Conservation (phyloP, 2,797 vertebrate genomes). For the Karalla daura region DNA sequence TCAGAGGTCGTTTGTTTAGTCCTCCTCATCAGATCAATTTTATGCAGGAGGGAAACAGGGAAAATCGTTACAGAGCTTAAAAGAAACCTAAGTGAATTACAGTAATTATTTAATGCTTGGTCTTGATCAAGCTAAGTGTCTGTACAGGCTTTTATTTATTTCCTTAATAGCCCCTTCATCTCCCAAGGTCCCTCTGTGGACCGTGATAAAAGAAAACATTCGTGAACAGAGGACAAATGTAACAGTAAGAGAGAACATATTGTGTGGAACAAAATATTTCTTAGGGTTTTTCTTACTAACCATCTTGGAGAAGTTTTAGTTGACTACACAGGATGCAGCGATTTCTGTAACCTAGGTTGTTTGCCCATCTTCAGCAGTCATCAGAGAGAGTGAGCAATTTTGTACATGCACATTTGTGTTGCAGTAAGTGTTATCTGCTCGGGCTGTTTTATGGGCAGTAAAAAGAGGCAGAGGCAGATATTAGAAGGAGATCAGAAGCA, state of each 20-base stretch:
- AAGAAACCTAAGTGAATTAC: slow-evolving; percentile 81
- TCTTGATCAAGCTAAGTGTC: slow-evolving; percentile 81
- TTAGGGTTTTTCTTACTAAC: slow-evolving; percentile 7
- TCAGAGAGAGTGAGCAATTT: slow-evolving; percentile 44
- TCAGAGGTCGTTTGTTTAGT: slow-evolving; percentile 79
- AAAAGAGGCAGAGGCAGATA: background rate
- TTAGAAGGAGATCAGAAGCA: background rate
- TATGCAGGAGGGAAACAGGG: slow-evolving; percentile 69
- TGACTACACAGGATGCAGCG: background rate
- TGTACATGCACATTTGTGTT: slow-evolving; percentile 1
- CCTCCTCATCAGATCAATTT: slow-evolving; percentile 75
- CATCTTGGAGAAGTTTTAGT: slow-evolving; percentile 9
- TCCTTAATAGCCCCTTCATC: slow-evolving; percentile 75
- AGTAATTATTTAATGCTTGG: slow-evolving; percentile 82
- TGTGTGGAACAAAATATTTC: slow-evolving; percentile 17
- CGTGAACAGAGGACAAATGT: slow-evolving; percentile 43
- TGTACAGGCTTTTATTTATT: slow-evolving; percentile 75
- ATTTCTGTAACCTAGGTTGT: slow-evolving; percentile 5
- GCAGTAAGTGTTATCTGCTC: background rate
- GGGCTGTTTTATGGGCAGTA: slow-evolving; percentile 17
- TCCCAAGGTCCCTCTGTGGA: slow-evolving; percentile 64
- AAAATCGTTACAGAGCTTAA: slow-evolving; percentile 79
- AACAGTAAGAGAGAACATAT: slow-evolving; percentile 24
- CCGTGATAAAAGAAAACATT: slow-evolving; percentile 69
- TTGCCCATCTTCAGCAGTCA: slow-evolving; percentile 30